Base-by-base conservation (phyloP, 2,113 vertebrate genomes). In the Callionymus lyra region DNA sequence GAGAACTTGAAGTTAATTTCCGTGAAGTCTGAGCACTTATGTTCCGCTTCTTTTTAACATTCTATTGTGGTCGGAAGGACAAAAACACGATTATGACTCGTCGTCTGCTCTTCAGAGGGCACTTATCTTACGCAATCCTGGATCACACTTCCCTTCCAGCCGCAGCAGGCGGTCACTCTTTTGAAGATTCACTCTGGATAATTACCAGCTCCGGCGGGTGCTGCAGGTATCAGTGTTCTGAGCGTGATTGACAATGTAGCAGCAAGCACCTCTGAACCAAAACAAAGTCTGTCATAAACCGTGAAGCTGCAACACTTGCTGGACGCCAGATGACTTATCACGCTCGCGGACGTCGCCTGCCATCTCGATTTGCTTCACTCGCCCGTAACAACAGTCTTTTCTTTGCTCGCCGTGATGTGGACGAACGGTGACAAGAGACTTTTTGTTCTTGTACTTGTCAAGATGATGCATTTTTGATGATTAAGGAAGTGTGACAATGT, bases 281-380 rank as follows among this genome's bases (percentile, higher is more conserved):
- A 74, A 74, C 50, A 68, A 68, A 47, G 47, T 59, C 39, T 46
- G 65, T 42, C 65, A 49, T 33, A 44, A 38, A 59, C 47, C 6
- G 55, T 39, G 33, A 44, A 39, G 47, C 44, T 46, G 44, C 27
- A 34, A 44, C 51, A 40, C 44, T 36, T 10, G 44, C 39, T 31
- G 56, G 42, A 47, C 41, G 39, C 17, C 59, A 39, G 38, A 61
- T 48, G 54, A 68, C 53, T 47, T 53, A 54, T 18, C 34, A 40
- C 36, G 17, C 47, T 53, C 47, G 9, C 42, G 41, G 47, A 18
- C 15, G 35, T 33, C 16, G 44, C 54, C 34, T 52, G 52, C 65
- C 47, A 66, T 32, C 50, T 56, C 4, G 8, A 27, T 27, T 27
- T 27, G 21, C 21, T 27, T 5, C 21, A 8, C 21, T 27, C 21